A percentile compares a stretch with the other conserved stretches of the same genome.
Evolutionary conservation across 2,888 invertebrate species (phyloP).

Genomic region (Cotesia congregata): DNA sequence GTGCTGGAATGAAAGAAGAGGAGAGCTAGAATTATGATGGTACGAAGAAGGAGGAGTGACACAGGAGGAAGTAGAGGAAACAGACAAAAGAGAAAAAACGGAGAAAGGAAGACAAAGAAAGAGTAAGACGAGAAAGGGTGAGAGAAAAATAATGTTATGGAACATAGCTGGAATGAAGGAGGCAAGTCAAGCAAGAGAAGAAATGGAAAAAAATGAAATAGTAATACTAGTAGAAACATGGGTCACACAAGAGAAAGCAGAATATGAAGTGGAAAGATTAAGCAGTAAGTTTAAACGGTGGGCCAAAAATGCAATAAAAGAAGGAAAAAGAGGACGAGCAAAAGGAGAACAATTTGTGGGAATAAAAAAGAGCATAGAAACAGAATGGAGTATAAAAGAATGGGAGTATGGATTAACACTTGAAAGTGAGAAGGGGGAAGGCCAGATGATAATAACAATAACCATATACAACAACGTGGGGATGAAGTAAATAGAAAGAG

Average conservation of each 20-base stretch:
- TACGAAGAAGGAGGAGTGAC: too few relatives aligned
- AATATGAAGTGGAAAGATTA: not conserved
- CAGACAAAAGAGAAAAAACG: not conserved
- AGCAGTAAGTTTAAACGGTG: slow-evolving; percentile 21
- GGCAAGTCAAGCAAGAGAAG: not conserved
- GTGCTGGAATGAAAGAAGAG: too few relatives aligned
- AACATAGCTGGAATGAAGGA: too few relatives aligned
- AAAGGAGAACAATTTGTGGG: slow-evolving; percentile 30
- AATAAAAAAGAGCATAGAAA: slow-evolving; percentile 13
- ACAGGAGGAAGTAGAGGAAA: not conserved
- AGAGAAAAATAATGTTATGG: too few relatives aligned
- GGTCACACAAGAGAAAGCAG: slow-evolving; percentile 15
- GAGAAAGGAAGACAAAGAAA: too few relatives aligned
- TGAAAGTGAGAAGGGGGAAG: slow-evolving; percentile 23
- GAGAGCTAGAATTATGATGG: too few relatives aligned
- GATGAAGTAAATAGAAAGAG: not conserved
- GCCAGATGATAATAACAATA: not conserved
- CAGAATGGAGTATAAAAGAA: not conserved
- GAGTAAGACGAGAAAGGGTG: slow-evolving; percentile 9
- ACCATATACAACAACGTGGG: slow-evolving; percentile 35
- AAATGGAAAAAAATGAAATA: slow-evolving; percentile 16
- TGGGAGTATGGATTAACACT: slow-evolving; percentile 35
- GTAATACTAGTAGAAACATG: slow-evolving; percentile 26
- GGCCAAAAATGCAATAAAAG: slow-evolving; percentile 20
- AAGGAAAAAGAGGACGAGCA: slow-evolving; percentile 25